Percentiles rank a stretch among this genome's conserved stretches.
Conservation (phyloP, 1,140 invertebrate species). For the Philopotamus ludificatus region DNA sequence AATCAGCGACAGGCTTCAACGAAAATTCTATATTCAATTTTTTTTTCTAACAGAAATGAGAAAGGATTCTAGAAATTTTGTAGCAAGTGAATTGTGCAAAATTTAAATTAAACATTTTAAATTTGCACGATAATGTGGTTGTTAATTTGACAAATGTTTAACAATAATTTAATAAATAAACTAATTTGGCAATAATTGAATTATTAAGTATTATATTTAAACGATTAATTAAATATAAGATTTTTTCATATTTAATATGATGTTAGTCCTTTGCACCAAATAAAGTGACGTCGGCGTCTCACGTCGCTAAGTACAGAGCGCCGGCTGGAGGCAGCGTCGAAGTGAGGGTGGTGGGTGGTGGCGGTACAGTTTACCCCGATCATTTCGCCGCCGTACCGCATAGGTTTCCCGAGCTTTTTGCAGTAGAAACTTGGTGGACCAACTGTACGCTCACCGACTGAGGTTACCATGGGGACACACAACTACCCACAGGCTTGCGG, state of each 20-base stretch:
- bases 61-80: no score
- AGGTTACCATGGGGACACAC: conserved; percentile 39
- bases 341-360: conserved; percentile 1
- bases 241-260: background rate
- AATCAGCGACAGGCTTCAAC: conserved; percentile 35
- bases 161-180: background rate
- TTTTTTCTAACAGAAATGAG: background rate
- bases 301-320: conserved; percentile 40
- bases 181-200: background rate
- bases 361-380: background rate
- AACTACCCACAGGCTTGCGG: conserved; percentile 37
- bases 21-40: conserved; percentile 27
- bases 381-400: background rate
- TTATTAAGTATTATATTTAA: no score
- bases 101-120: background rate
- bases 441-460: conserved; percentile 33
- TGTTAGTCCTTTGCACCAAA: background rate
- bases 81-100: background rate
- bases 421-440: background rate
- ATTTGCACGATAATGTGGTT: no score
- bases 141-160: no score
- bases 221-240: background rate
- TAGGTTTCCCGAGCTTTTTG: background rate
- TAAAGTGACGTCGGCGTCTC: conserved; percentile 38
- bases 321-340: conserved; percentile 28